phyloP scores from a whole-genome alignment of 2,797 vertebrate species.

The Myiotriccus ornatus region DNA sequence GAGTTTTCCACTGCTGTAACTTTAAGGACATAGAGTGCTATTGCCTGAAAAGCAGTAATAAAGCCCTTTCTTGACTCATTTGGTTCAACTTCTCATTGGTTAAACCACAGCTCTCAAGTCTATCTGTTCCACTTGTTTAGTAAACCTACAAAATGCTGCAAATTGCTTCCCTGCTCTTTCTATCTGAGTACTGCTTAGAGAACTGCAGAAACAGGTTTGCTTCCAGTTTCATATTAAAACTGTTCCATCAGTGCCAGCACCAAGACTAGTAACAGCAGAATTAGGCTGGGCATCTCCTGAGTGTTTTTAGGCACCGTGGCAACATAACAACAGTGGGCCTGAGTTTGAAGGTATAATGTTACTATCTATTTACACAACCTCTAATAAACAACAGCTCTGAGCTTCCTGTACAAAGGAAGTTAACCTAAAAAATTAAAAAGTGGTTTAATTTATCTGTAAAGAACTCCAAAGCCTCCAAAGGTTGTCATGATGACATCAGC shows the following conservation, averaged over 20 bases:
- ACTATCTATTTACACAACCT: not conserved
- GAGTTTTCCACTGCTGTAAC: conserved; percentile 51
- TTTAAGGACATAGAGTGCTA: conserved; percentile 43
- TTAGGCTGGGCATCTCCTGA: not conserved
- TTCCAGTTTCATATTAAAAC: conserved; percentile 1
- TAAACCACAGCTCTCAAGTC: conserved; percentile 10
- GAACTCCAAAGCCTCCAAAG: not conserved
- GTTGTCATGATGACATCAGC: accelerated
- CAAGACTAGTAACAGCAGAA: not conserved
- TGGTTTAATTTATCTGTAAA: not conserved
- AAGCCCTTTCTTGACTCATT: conserved; percentile 44
- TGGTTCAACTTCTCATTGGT: conserved; percentile 31
- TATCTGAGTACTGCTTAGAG: not conserved
- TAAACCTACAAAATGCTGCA: conserved; percentile 1
- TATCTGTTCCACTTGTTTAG: conserved; percentile 26
- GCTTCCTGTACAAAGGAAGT: not conserved
- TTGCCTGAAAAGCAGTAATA: conserved; percentile 47
- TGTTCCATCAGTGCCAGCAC: not conserved
- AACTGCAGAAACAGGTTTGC: not conserved
- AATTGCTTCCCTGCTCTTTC: not conserved
- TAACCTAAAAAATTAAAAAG: not conserved
- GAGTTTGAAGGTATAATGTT: not conserved
- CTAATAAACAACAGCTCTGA: not conserved
- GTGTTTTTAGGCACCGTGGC: not conserved
- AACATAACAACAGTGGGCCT: not conserved